Evolutionary conservation across 2,797 vertebrate species (phyloP).

Genomic region (Gadopsis bispinosus): DNA sequence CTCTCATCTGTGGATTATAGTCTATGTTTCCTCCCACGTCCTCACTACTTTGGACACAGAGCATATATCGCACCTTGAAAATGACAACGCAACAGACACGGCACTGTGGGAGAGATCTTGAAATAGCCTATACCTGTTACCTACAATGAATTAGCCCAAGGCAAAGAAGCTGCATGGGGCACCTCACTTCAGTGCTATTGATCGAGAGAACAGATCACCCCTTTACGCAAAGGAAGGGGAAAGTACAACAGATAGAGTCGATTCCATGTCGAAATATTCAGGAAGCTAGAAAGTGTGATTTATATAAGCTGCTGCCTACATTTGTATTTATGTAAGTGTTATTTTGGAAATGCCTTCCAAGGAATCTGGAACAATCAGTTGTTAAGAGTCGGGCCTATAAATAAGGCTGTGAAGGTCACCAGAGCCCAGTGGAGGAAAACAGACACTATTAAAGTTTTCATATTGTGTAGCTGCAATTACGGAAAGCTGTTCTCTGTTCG

Average conservation of each 20-base stretch:
- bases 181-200: slow-evolving; percentile 62
- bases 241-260: slow-evolving; percentile 52
- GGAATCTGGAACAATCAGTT: slow-evolving; percentile 17
- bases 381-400: slow-evolving; percentile 9
- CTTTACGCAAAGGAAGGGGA: slow-evolving; percentile 53
- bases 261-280: slow-evolving; percentile 58
- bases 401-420: slow-evolving; percentile 11
- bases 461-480: background rate
- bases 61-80: slow-evolving; percentile 16
- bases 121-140: slow-evolving; percentile 52
- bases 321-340: slow-evolving; percentile 71
- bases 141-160: slow-evolving; percentile 48
- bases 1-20: background rate
- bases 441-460: background rate
- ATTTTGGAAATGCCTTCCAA: slow-evolving; percentile 47
- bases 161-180: slow-evolving; percentile 47
- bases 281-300: slow-evolving; percentile 48
- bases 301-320: slow-evolving; percentile 77
- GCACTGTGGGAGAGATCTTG: slow-evolving; percentile 52
- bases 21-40: slow-evolving; percentile 12
- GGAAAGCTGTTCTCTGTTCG: background rate
- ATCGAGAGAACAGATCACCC: slow-evolving; percentile 63
- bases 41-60: slow-evolving; percentile 3
- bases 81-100: slow-evolving; percentile 13
- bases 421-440: background rate